A percentile compares a stretch with the other conserved stretches of the same genome.
These are phyloP conservation scores for Anarrhichthys ocellatus DNA, from an alignment of 2,113 vertebrate species.

Conservation along the genomic window DNA sequence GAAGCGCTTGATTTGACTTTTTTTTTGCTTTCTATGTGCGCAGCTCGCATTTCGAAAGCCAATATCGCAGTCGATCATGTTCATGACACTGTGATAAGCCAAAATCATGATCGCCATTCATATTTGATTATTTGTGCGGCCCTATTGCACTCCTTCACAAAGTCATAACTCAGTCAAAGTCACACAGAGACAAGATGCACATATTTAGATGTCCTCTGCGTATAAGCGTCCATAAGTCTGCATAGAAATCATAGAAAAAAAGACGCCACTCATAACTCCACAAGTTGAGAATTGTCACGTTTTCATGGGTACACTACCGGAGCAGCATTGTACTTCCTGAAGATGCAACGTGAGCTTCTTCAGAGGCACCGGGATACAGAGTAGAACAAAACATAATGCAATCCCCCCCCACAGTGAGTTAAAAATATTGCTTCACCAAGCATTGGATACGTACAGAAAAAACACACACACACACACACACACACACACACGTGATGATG, in stretches of 20 bases:
- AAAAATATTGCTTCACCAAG: background rate
- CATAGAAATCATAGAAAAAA: background rate
- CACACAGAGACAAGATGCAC: background rate
- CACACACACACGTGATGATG: slow-evolving; percentile 11
- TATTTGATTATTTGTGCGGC: too few relatives aligned
- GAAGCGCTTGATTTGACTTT: too few relatives aligned
- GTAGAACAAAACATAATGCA: slow-evolving; percentile 21
- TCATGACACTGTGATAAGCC: too few relatives aligned
- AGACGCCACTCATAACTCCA: background rate
- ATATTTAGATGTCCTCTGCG: background rate
- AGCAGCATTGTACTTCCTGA: background rate
- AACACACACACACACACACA: background rate
- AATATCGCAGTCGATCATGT: too few relatives aligned
- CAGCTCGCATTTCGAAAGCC: too few relatives aligned
- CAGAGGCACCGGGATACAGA: slow-evolving; percentile 5
- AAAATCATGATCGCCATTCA: too few relatives aligned
- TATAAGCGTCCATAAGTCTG: too few relatives aligned
- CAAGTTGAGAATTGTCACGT: background rate
- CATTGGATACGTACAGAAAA: slow-evolving; percentile 17
- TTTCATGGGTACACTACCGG: background rate
- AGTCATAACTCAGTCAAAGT: background rate
- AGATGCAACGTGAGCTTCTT: slow-evolving; percentile 16
- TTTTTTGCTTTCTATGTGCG: too few relatives aligned
- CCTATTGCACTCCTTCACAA: background rate
- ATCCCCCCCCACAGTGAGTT: background rate